phyloP scores from a whole-genome alignment of 2,113 vertebrate species.

The Megalops atlanticus region DNA sequence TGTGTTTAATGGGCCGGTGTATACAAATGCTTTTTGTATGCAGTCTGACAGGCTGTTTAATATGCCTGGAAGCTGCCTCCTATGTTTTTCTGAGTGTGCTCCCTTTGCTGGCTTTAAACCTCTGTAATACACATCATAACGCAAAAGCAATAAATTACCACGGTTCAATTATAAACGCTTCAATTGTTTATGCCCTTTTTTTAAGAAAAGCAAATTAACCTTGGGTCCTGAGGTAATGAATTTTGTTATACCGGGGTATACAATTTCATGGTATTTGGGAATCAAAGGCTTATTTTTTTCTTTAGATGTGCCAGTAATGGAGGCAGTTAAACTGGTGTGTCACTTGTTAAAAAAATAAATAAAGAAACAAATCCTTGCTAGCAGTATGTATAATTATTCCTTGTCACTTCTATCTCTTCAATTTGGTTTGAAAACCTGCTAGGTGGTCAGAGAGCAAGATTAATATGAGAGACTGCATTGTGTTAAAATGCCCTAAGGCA shows the following conservation, averaged over 20 bases:
- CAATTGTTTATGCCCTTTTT: slow-evolving; percentile 57
- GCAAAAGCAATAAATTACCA: slow-evolving; percentile 49
- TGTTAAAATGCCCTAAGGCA: background rate
- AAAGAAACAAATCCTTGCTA: slow-evolving; percentile 29
- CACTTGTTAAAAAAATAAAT: slow-evolving; percentile 36
- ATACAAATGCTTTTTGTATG: slow-evolving; percentile 13
- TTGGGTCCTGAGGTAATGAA: slow-evolving; percentile 53
- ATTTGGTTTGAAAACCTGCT: background rate
- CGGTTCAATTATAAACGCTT: slow-evolving; percentile 61
- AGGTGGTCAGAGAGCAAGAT: background rate
- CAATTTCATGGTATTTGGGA: slow-evolving; percentile 60
- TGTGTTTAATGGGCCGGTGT: slow-evolving; percentile 39
- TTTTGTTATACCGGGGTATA: slow-evolving; percentile 53
- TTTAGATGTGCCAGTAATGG: slow-evolving; percentile 38
- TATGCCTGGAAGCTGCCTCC: slow-evolving; percentile 41
- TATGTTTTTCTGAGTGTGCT: slow-evolving; percentile 5
- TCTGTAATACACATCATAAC: slow-evolving; percentile 45
- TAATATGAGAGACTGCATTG: background rate
- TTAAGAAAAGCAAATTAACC: slow-evolving; percentile 62
- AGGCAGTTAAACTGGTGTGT: slow-evolving; percentile 23
- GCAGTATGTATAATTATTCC: background rate
- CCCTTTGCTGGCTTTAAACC: slow-evolving; percentile 15
- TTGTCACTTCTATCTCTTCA: background rate
- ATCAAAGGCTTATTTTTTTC: slow-evolving; percentile 45
- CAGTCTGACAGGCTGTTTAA: slow-evolving; percentile 55